Conservation (phyloP, 2,797 vertebrate species). For the Bradypodion ventrale region DNA sequence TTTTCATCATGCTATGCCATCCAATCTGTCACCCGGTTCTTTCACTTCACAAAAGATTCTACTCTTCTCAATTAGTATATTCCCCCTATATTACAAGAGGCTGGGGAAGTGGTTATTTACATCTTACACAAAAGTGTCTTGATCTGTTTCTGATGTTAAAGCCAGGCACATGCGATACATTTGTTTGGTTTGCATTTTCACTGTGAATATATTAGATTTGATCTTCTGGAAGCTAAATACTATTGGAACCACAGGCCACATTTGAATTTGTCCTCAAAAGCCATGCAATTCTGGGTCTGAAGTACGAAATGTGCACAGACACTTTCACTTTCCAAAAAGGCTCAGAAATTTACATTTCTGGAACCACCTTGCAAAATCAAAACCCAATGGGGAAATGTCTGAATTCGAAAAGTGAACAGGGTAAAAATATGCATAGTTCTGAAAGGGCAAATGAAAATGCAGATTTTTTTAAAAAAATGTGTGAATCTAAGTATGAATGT, state of each 20-base stretch:
- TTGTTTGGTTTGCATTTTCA: background rate
- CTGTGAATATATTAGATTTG: background rate
- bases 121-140: background rate
- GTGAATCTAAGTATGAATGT: background rate
- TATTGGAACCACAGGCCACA: background rate
- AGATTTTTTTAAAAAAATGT: background rate
- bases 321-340: background rate
- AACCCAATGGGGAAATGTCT: background rate
- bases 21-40: background rate
- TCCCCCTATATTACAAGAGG: background rate
- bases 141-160: background rate
- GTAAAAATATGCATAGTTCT: background rate
- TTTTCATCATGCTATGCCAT: too few species aligned
- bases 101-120: background rate
- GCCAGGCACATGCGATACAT: background rate
- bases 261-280: background rate
- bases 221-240: background rate
- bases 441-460: background rate
- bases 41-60: background rate
- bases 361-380: too few species aligned
- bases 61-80: background rate
- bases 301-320: background rate
- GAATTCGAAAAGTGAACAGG: background rate
- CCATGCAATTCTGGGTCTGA: background rate
- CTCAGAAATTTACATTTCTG: background rate